phyloP scores from a whole-genome alignment of 2,113 vertebrate species.

The Urocolius indicus region DNA sequence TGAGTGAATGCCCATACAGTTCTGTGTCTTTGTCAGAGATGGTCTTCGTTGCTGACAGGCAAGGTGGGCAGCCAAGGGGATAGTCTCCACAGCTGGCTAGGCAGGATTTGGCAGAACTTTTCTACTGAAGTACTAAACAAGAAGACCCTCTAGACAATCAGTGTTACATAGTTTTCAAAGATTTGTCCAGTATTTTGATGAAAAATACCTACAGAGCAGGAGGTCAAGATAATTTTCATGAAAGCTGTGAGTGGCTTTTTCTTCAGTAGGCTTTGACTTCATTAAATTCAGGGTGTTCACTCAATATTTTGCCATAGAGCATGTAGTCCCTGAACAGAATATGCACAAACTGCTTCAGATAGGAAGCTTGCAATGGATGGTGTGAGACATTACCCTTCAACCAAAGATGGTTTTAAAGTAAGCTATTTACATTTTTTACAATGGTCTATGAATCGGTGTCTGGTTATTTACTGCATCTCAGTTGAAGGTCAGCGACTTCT shows the following conservation, averaged over 20 bases:
- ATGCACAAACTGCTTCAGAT: background rate
- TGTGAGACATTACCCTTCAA: background rate
- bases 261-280: background rate
- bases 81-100: background rate
- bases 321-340: background rate
- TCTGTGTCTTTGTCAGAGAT: background rate
- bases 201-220: background rate
- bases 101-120: background rate
- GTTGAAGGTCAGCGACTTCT: background rate
- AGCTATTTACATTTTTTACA: background rate
- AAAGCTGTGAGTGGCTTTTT: background rate
- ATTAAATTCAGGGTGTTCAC: background rate
- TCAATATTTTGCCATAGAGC: background rate
- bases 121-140: background rate
- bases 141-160: background rate
- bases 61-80: background rate
- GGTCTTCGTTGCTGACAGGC: background rate
- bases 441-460: background rate
- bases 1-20: background rate
- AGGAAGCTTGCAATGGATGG: background rate
- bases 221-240: background rate
- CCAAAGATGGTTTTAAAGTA: background rate
- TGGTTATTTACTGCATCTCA: constrained; percentile 2
- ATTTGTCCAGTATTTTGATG: background rate
- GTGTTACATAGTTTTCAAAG: background rate